A percentile compares a stretch with the other conserved stretches of the same genome.
Conservation (phyloP, 2,113 vertebrate genomes). For the Lucifuga dentata region DNA sequence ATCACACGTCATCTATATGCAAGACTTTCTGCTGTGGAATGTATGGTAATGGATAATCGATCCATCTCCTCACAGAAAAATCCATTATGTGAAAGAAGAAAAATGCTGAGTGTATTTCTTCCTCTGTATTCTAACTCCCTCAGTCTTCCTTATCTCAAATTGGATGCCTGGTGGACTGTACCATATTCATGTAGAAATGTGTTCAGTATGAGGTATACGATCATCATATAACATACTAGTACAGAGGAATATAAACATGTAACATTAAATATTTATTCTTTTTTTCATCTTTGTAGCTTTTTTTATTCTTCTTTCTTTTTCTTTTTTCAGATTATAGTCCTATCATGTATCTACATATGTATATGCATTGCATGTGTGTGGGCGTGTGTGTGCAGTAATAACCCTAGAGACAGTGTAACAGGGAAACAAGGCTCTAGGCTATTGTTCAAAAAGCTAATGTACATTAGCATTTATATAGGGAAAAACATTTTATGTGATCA, state of each 20-base stretch:
- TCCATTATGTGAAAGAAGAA: neutral
- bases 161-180: constrained; percentile 1
- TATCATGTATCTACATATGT: too few species aligned
- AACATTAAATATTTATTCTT: neutral
- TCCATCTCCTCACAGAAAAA: constrained; percentile 14
- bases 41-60: neutral
- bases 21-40: neutral
- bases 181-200: neutral
- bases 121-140: neutral
- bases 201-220: neutral
- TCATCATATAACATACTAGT: neutral
- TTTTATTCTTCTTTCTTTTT: neutral
- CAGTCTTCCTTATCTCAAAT: constrained; percentile 21
- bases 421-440: constrained; percentile 18
- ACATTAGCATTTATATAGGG: neutral
- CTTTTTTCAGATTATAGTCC: too few species aligned
- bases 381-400: too few species aligned
- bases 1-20: neutral
- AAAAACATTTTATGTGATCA: neutral
- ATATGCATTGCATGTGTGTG: neutral
- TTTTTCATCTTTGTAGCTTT: neutral
- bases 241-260: neutral
- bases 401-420: constrained; percentile 35
- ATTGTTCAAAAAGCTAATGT: constrained; percentile 3
- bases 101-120: neutral